Evolutionary conservation across 1,140 invertebrate genomes (phyloP), one percentile per base, ranked within the genome.

Genomic region (Ylistrum balloti): DNA sequence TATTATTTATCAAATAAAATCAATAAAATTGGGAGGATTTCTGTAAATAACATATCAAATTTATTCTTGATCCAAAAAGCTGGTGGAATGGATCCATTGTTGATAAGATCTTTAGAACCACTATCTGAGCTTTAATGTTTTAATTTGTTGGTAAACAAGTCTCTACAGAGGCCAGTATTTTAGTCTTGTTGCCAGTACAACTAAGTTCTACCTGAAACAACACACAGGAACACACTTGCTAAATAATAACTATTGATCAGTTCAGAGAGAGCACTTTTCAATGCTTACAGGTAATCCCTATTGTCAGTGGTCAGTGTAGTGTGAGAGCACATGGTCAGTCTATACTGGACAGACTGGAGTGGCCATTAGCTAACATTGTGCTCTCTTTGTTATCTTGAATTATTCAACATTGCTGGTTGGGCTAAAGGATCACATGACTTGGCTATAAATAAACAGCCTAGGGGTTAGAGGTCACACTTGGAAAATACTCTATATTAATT

Each of bases 401-500:
- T 90, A 87, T 86, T 45, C 85, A 90, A 90, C 86, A 34, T 48
- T 86, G 45, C 34, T 90, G 86, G 89, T 48, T 86, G 86, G 86
- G 33, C 35, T 87, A 87, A 87, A 22, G 33, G 86, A 35, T 88
- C 88, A 88, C 48, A 48, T 88, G 88, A 88, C 88, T 87, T 33
- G n/a, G 33, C 87, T 90, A 88, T 88, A 88, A 35, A 90, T 87
- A 92, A 87, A 86, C 88, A 56, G 48, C 88, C 85, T 34, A 87
- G 91, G 89, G 87, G 87, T 86, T 90, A 88, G 74, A 88, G 91
- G 89, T 90, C 89, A 87, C 28, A 45, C 35, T 38, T 89, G 85
- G 45, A 38, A 90, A 45, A 92, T 85, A 88, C 87, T 88, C 45
- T n/a, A 48, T 89, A 89, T 92, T 91, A 89, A 92, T 92, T 92